phyloP scores from a whole-genome alignment of 2,888 invertebrate genomes.

The Mechanitis mazaeus region DNA sequence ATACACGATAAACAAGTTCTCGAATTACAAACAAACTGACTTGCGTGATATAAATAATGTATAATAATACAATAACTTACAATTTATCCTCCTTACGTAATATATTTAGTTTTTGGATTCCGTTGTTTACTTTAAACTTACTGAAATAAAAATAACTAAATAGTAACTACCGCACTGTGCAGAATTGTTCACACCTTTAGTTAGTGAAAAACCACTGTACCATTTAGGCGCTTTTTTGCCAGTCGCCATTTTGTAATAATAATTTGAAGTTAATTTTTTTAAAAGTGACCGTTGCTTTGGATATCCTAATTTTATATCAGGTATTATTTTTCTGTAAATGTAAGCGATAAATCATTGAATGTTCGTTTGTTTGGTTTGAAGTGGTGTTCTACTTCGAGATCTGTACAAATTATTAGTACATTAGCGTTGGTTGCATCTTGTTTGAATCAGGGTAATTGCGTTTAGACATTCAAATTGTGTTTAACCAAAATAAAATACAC shows the following conservation, averaged over 20 bases:
- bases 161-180: slow-evolving; percentile 36
- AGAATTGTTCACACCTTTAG: slow-evolving; percentile 59
- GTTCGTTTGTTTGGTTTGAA: slow-evolving; percentile 39
- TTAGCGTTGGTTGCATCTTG: slow-evolving; percentile 28
- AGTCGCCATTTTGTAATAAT: slow-evolving; percentile 25
- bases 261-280: slow-evolving; percentile 27
- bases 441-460: slow-evolving; percentile 18
- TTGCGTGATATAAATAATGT: not conserved
- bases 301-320: not conserved
- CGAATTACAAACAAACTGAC: too few relatives aligned
- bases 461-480: slow-evolving; percentile 17
- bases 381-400: slow-evolving; percentile 51
- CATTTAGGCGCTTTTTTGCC: slow-evolving; percentile 50
- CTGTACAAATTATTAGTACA: slow-evolving; percentile 49
- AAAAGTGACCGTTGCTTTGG: slow-evolving; percentile 7
- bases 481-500: slow-evolving; percentile 10
- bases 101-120: not conserved
- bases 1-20: too few relatives aligned
- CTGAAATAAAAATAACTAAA: slow-evolving; percentile 62
- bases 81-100: not conserved
- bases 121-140: slow-evolving; percentile 28
- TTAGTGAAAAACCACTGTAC: slow-evolving; percentile 38
- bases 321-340: slow-evolving; percentile 18
- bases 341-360: not conserved
- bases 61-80: not conserved